Conservation (phyloP, 1,140 invertebrate genomes). For the Eumeta japonica region DNA sequence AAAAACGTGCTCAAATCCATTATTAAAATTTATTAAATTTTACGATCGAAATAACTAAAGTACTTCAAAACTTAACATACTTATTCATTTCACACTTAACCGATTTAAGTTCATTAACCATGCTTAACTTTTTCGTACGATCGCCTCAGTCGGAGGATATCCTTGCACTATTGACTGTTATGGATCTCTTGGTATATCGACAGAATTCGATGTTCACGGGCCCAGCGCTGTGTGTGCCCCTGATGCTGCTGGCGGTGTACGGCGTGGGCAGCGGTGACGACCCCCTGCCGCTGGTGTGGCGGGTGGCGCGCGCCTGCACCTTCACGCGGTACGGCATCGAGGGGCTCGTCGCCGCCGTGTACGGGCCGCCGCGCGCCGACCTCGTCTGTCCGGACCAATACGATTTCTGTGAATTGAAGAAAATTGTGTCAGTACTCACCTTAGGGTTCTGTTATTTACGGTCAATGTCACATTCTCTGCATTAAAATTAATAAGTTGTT, state of each 20-base stretch:
- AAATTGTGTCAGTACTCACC: constrained; percentile 52
- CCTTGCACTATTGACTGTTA: no score
- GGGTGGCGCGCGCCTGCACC: constrained; percentile 77
- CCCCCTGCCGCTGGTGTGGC: constrained; percentile 65
- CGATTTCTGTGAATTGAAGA: constrained; percentile 69
- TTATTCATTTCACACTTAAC: no score
- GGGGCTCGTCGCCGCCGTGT: constrained; percentile 74
- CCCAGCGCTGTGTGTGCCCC: constrained; percentile 69
- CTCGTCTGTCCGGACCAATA: constrained; percentile 66
- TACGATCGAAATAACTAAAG: no score
- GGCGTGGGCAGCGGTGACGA: constrained; percentile 68
- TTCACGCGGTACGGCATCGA: constrained; percentile 78
- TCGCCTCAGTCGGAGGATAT: no score
- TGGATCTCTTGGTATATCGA: constrained; percentile 24
- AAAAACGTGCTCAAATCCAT: no score
- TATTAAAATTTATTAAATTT: no score
- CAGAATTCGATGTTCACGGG: constrained; percentile 81
- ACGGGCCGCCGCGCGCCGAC: constrained; percentile 69
- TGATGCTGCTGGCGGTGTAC: constrained; percentile 76
- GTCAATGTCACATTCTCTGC: neutral
- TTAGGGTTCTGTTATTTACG: neutral
- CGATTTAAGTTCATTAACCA: no score
- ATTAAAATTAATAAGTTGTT: no score
- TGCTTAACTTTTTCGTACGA: no score
- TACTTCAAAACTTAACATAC: no score